Evolutionary conservation across 1,140 invertebrate species (phyloP), one percentile per base, ranked within the genome.

Genomic region (Drepana arcuata): DNA sequence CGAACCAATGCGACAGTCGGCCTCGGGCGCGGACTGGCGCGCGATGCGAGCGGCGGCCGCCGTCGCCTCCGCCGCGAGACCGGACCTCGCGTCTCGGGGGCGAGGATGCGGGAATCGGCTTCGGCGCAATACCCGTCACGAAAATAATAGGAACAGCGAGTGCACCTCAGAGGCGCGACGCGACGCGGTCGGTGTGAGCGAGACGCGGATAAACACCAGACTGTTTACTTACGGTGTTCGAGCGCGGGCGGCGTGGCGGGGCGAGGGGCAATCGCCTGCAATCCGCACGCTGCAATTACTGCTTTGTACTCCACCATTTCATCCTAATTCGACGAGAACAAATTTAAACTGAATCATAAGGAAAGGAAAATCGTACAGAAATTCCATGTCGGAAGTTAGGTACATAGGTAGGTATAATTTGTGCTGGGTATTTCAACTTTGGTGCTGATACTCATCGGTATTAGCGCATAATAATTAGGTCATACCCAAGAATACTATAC

Each of bases 131-230:
- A 77, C 77, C 77, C 77, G 77, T 79, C 77, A 81, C 74, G 70
- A 81, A 81, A 81, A 81, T 81, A 81, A 81, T 81, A 79, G 77
- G 77, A 81, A 73, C 73, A 67, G 63, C 61, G 74, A 81, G 74
- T 81, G 77, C 77, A 81, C 74, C 77, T 79, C 77, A 67, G 70
- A 79, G 71, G 72, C 73, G 70, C 71, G 67, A 72, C 73, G 66
- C 72, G 71, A 69, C 73, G 70, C 70, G 69, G 65, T 72, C 75
- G 77, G 77, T 81, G 77, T 57, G 77, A 81, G 73, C 73, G 77
- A 81, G 77, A 81, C 77, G 77, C 73, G 77, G 72, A 81, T 81
- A 81, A 81, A 81, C 77, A 78, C 73, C 73, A 81, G 77, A 81
- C 77, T 81, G 77, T 81, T 81, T 81, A 81, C 77, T 81, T 81